Conservation (phyloP, 2,888 invertebrate genomes). For the Morinoia aosen region DNA sequence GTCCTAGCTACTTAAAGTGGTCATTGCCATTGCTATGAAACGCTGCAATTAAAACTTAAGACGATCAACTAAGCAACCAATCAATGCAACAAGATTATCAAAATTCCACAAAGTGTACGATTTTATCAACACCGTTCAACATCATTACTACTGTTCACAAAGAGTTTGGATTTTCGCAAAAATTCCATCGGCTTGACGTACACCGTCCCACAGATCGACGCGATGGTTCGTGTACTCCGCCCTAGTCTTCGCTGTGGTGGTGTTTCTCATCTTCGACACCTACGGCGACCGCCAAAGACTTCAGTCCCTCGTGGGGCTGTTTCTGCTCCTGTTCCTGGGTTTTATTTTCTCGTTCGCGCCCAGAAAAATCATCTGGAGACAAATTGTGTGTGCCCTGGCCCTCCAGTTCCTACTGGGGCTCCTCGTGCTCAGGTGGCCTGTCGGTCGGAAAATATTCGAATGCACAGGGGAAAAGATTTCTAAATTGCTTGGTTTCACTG, state of each 20-base stretch:
- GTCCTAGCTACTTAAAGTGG: no score
- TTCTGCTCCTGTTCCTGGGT: slow-evolving; percentile 77
- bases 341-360: slow-evolving; percentile 78
- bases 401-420: slow-evolving; percentile 89
- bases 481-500: slow-evolving; percentile 84
- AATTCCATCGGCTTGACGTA: no score
- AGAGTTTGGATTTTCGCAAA: no score
- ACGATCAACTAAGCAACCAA: no score
- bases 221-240: slow-evolving; percentile 71
- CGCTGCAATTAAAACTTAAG: no score
- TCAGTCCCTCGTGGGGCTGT: slow-evolving; percentile 80
- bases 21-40: no score
- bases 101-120: no score
- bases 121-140: no score
- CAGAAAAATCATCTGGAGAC: slow-evolving; percentile 71
- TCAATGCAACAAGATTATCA: no score
- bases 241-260: slow-evolving; percentile 74
- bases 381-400: slow-evolving; percentile 83
- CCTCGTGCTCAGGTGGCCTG: slow-evolving; percentile 82
- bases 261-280: slow-evolving; percentile 80
- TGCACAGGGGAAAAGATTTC: slow-evolving; percentile 81
- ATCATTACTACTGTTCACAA: no score
- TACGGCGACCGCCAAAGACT: slow-evolving; percentile 76
- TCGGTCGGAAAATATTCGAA: slow-evolving; percentile 81
- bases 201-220: neutral